Conservation (phyloP, 2,888 invertebrate genomes). For the Ormyrus rosae region DNA sequence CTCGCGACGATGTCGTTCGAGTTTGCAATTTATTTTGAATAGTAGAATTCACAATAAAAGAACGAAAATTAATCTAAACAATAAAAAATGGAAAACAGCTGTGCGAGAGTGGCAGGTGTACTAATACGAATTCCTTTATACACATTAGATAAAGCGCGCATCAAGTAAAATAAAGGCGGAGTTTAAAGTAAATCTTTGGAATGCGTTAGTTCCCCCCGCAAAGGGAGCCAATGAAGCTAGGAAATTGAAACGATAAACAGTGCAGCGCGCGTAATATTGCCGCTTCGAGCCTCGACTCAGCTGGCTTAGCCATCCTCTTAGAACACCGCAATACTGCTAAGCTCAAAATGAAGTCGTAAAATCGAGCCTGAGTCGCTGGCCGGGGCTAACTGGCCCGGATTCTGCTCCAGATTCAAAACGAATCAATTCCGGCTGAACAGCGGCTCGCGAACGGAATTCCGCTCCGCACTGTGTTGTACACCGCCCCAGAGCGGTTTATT, state of each 20-base stretch:
- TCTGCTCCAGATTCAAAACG: conserved; percentile 38
- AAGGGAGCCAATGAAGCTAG: too few relatives aligned
- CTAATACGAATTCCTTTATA: too few relatives aligned
- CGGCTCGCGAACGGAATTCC: conserved; percentile 33
- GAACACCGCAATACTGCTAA: conserved; percentile 15
- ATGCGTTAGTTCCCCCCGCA: neutral
- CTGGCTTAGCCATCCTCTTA: neutral
- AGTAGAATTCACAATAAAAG: too few relatives aligned
- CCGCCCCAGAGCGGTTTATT: neutral
- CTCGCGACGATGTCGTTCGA: too few relatives aligned
- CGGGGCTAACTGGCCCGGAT: neutral
- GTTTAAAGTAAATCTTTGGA: too few relatives aligned
- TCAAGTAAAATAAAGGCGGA: too few relatives aligned
- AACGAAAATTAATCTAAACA: too few relatives aligned
- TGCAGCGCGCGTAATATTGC: neutral
- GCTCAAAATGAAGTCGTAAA: conserved; percentile 48
- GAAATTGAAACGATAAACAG: conserved; percentile 39
- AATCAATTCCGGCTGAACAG: conserved; percentile 46
- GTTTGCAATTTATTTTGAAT: too few relatives aligned
- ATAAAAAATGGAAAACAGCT: too few relatives aligned
- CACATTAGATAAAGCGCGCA: too few relatives aligned
- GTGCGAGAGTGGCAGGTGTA: too few relatives aligned
- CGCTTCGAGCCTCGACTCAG: neutral
- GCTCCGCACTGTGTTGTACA: neutral
- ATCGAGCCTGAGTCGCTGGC: neutral